Base-by-base conservation (phyloP, 2,888 invertebrate species). In the Isoperla grammatica region DNA sequence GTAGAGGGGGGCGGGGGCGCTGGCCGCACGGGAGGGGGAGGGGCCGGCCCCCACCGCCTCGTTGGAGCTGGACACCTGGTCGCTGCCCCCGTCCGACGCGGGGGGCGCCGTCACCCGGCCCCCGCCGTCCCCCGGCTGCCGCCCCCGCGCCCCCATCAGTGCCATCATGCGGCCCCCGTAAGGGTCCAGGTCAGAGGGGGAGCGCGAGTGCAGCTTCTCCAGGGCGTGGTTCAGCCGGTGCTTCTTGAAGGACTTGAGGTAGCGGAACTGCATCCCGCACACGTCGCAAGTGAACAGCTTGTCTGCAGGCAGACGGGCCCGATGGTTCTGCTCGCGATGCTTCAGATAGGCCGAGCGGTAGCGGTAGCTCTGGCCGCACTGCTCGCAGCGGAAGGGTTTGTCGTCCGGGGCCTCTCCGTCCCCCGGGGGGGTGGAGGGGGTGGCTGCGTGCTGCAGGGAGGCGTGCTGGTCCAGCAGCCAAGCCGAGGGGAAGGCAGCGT, bases 251-350 rank as follows among this genome's bases (percentile, higher is more conserved):
- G 91, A 92, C 71, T 92, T 92, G 53, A 92, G 80, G 73, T 92
- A 92, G 65, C 91, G 81, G 71, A 92, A 93, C 73, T 92, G 92
- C 92, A 92, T 92, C 62, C 92, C 92, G 73, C 92, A 93, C 2
- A 92, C 90, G 71, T 92, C 92, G 71, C 92, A 93, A 17, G 91
- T 91, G 76, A 92, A 93, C 15, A 92, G 81, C 73, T 92, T 92
- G 73, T 92, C 92, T 22, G 92, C 92, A 1, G 92, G 92, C 46
- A 92, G 78, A 15, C 91, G 80, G 2, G 92, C 91, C 17, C 91
- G 84, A 71, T 93, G 92, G 72, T 93, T 92, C 72, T 92, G 92
- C 72, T 92, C 92, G 56, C 91, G 84, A 72, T 93, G 92, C 71
- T 87, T 86, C 50, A 87, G 85, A 72, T 87, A 87, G 37, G 92